phyloP scores from a whole-genome alignment of 1,140 invertebrate species.

The Platyscapa corneri region DNA sequence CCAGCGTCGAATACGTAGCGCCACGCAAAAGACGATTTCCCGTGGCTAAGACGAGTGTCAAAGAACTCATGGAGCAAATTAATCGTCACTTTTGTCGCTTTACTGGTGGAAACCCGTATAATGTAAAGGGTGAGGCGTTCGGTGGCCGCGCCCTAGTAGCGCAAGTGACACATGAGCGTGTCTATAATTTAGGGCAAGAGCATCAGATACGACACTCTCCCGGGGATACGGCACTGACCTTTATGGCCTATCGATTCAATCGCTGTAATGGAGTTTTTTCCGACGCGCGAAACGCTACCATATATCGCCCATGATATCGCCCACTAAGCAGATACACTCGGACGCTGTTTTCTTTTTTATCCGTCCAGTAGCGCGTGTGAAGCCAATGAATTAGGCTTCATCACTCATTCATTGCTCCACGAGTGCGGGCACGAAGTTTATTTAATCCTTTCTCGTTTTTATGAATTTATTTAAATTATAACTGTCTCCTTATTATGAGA shows the following conservation, averaged over 20 bases:
- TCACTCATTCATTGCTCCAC: background rate
- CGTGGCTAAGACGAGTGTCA: background rate
- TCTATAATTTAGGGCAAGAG: conserved; percentile 36
- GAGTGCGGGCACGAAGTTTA: background rate
- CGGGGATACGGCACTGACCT: background rate
- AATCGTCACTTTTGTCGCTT: conserved; percentile 30
- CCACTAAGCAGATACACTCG: background rate
- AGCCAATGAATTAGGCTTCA: background rate
- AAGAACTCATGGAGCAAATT: too few relatives aligned
- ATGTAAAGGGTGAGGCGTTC: conserved; percentile 41
- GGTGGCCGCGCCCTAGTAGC: background rate
- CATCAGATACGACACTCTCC: background rate
- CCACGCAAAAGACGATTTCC: too few relatives aligned
- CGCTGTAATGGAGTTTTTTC: conserved; percentile 40
- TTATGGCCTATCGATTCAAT: conserved; percentile 28
- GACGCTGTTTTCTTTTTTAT: background rate
- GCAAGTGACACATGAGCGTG: background rate
- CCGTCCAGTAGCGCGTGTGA: background rate
- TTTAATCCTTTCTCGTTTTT: background rate
- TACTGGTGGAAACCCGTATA: too few relatives aligned
- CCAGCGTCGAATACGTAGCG: too few relatives aligned
- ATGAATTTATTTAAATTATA: background rate
- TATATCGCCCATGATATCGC: background rate
- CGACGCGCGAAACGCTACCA: background rate
- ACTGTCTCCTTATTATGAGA: too few relatives aligned